phyloP scores from a whole-genome alignment of 2,113 vertebrate species.

The Anolis sagrei region DNA sequence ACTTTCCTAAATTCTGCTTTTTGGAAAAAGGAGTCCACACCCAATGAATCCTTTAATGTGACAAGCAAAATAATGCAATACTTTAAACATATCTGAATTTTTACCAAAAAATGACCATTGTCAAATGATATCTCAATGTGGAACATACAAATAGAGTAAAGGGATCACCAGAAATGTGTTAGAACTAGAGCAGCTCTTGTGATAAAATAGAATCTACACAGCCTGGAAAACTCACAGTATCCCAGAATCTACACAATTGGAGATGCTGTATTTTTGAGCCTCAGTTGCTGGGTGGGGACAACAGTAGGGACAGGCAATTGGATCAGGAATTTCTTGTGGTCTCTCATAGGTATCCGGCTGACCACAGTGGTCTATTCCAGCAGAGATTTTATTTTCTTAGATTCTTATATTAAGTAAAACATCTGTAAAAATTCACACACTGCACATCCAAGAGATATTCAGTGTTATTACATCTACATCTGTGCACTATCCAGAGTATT shows the following conservation, averaged over 20 bases:
- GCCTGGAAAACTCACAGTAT: too few relatives aligned
- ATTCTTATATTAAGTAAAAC: neutral
- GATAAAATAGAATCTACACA: neutral
- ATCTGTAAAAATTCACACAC: constrained; percentile 14
- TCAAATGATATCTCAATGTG: neutral
- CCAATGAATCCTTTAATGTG: neutral
- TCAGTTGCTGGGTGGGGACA: neutral
- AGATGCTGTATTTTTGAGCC: neutral
- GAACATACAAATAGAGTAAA: neutral
- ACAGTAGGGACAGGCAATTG: neutral
- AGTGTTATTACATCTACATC: constrained; percentile 9
- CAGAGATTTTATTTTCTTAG: neutral
- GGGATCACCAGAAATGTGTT: too few relatives aligned
- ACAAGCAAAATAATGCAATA: neutral
- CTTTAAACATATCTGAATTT: neutral
- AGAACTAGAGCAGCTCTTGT: neutral
- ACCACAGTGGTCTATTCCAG: neutral
- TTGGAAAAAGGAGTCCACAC: neutral
- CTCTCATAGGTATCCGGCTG: neutral
- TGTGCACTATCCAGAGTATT: constrained; percentile 1
- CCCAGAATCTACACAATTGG: neutral
- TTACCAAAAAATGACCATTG: neutral
- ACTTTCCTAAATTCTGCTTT: neutral
- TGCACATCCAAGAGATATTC: neutral
- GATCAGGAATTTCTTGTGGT: neutral